These are phyloP conservation scores for Manacus vitellinus DNA, from an alignment of 2,113 vertebrate genomes.

Conservation along the genomic window DNA sequence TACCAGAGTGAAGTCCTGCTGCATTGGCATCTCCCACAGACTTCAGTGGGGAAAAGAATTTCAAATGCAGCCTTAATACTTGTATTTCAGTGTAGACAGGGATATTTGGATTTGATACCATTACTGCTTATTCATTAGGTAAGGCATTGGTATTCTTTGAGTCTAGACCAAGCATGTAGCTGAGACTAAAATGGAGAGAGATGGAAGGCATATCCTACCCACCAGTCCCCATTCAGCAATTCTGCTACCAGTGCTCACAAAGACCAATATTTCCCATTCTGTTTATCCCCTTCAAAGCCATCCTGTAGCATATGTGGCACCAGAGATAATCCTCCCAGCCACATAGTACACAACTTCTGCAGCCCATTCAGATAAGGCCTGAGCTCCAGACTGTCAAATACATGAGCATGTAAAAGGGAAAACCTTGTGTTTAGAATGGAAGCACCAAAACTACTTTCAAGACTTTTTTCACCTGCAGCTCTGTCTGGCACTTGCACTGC, in stretches of 20 bases:
- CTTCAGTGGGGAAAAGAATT: background rate
- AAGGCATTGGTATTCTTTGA: background rate
- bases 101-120: background rate
- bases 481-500: background rate
- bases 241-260: background rate
- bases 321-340: background rate
- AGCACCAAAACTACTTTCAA: background rate
- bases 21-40: background rate
- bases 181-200: background rate
- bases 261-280: background rate
- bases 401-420: accelerated
- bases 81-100: background rate
- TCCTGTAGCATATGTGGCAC: background rate
- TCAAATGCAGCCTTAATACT: background rate
- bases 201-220: background rate
- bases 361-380: background rate
- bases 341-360: background rate
- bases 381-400: background rate
- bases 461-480: background rate
- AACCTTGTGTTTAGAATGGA: background rate
- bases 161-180: accelerated
- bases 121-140: background rate
- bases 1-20: background rate
- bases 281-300: background rate
- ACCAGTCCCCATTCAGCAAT: background rate